These are phyloP conservation scores for Cyclura pinguis DNA, from an alignment of 2,797 vertebrate genomes.

Conservation along the genomic window DNA sequence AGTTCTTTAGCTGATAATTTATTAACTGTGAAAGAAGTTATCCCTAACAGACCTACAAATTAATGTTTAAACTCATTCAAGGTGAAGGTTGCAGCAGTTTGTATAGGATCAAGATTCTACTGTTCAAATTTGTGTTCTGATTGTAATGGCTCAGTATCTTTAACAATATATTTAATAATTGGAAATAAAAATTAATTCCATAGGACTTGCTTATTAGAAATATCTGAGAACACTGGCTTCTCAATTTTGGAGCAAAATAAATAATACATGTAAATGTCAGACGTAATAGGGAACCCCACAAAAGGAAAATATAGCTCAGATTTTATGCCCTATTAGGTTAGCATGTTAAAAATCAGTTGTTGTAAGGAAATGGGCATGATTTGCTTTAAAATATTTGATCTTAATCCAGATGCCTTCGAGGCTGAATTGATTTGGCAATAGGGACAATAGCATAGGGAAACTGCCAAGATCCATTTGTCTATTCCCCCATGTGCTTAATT, in stretches of 20 bases:
- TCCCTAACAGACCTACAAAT: neutral
- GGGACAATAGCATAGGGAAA: slow-evolving; percentile 45
- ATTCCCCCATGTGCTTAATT: slow-evolving; percentile 48
- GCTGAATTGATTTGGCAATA: slow-evolving; percentile 62
- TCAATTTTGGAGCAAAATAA: slow-evolving; percentile 54
- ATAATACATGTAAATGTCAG: slow-evolving; percentile 49
- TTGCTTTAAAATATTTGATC: slow-evolving; percentile 66
- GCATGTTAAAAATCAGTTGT: slow-evolving; percentile 58
- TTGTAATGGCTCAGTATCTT: neutral
- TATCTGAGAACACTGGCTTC: slow-evolving; percentile 40
- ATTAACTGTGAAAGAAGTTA: neutral
- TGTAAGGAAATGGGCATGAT: slow-evolving; percentile 47
- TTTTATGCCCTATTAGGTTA: slow-evolving; percentile 63
- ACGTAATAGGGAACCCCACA: slow-evolving; percentile 52
- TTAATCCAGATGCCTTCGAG: slow-evolving; percentile 55
- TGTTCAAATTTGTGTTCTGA: slow-evolving; percentile 17
- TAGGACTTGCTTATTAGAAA: slow-evolving; percentile 19
- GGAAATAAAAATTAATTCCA: neutral
- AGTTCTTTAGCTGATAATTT: neutral
- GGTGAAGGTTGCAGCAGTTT: neutral
- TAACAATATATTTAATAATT: slow-evolving; percentile 12
- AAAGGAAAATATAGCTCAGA: slow-evolving; percentile 47
- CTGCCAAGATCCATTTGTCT: slow-evolving; percentile 47
- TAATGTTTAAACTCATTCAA: neutral
- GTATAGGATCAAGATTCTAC: neutral